Evolutionary conservation across 1,140 invertebrate genomes (phyloP).

Genomic region (Brachystomella parvula): DNA sequence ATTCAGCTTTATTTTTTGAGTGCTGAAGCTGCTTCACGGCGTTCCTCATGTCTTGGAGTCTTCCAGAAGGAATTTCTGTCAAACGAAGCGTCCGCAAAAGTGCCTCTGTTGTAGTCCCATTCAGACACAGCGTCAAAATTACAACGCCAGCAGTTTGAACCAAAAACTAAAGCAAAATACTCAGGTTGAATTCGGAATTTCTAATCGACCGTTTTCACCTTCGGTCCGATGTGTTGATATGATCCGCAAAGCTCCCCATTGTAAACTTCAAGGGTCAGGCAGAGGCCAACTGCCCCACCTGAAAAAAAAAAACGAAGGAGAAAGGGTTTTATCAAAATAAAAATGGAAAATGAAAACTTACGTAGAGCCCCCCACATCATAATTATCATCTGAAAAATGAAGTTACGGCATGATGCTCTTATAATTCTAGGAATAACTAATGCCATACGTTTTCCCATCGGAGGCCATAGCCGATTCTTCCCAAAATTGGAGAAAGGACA

Average conservation of each 20-base stretch:
- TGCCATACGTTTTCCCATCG: slow-evolving; percentile 43
- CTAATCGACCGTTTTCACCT: slow-evolving; percentile 2
- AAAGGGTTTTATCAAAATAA: not conserved
- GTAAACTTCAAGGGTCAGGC: slow-evolving; percentile 45
- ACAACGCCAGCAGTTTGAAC: slow-evolving; percentile 46
- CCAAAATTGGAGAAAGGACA: slow-evolving; percentile 44
- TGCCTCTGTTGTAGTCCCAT: slow-evolving; percentile 44
- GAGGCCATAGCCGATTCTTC: slow-evolving; percentile 44
- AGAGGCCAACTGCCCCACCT: slow-evolving; percentile 46
- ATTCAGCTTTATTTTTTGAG: slow-evolving; percentile 39
- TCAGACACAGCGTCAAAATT: slow-evolving; percentile 44
- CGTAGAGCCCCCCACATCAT: slow-evolving; percentile 44
- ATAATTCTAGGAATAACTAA: not conserved
- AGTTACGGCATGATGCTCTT: not conserved
- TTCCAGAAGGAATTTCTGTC: slow-evolving; percentile 43
- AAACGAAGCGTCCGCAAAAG: slow-evolving; percentile 44
- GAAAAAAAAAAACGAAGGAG: not conserved
- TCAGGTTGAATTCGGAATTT: not conserved
- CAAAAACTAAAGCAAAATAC: slow-evolving; percentile 36
- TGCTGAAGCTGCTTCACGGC: slow-evolving; percentile 41
- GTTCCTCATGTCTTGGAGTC: slow-evolving; percentile 43
- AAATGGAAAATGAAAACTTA: not conserved
- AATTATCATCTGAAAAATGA: slow-evolving; percentile 37
- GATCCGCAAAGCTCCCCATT: slow-evolving; percentile 39
- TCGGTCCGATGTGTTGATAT: slow-evolving; percentile 34